These are phyloP conservation scores for Chymomyza amoena DNA, from an alignment of 2,888 invertebrate species.

Conservation along the genomic window DNA sequence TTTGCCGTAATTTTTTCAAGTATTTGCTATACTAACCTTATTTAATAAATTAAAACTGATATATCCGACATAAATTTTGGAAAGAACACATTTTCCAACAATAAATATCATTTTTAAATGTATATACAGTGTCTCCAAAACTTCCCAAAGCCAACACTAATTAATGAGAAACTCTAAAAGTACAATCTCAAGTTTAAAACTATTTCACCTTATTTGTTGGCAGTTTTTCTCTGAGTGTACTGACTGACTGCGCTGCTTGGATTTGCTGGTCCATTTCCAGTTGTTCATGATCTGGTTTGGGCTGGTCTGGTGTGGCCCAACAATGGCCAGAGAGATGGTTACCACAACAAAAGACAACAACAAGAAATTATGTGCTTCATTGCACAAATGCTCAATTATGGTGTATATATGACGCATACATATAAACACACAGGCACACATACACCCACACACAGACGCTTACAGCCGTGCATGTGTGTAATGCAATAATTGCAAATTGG, in stretches of 20 bases:
- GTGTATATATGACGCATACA: not conserved
- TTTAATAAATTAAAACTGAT: no score
- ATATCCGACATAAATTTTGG: no score
- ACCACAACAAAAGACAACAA: not conserved
- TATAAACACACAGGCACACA: not conserved
- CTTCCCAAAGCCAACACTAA: no score
- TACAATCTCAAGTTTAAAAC: no score
- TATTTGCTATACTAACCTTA: no score
- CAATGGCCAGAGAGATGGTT: not conserved
- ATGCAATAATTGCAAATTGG: conserved; percentile 37
- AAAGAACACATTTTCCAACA: no score
- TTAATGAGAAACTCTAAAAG: no score
- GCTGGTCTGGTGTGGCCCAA: not conserved
- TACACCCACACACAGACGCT: not conserved
- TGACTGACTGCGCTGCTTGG: not conserved
- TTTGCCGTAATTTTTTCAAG: no score
- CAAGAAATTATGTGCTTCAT: conserved; percentile 1
- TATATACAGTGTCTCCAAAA: no score
- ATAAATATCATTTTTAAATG: no score
- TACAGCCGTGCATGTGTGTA: not conserved
- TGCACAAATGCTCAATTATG: conserved; percentile 2
- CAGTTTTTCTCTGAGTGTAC: not conserved
- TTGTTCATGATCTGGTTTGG: not conserved
- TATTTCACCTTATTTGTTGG: no score
- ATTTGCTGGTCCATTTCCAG: no score